Conservation (phyloP, 2,113 vertebrate genomes). For the Cheilinus undulatus region DNA sequence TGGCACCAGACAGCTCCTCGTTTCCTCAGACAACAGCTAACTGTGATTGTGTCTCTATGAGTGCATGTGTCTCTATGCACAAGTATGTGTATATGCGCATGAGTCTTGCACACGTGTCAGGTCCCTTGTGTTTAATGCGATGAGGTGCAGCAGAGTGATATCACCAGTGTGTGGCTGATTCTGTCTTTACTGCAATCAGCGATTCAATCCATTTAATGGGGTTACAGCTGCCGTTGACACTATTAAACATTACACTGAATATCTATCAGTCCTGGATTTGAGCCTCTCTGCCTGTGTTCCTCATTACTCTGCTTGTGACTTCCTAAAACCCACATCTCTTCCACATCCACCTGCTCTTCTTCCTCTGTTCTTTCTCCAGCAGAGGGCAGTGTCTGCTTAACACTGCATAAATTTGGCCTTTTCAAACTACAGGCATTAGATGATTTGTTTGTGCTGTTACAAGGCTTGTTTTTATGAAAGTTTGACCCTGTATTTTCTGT, state of each 20-base stretch:
- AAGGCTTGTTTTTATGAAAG: conserved; percentile 9
- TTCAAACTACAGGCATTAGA: not conserved
- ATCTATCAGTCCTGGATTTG: conserved; percentile 7
- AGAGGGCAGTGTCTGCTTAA: conserved; percentile 77
- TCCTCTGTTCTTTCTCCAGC: conserved; percentile 59
- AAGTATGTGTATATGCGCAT: conserved; percentile 17
- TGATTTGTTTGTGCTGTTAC: conserved; percentile 11
- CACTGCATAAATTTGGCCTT: not conserved
- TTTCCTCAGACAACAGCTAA: conserved; percentile 83
- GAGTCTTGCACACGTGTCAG: conserved; percentile 31
- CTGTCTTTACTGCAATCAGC: conserved; percentile 33
- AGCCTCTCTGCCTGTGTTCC: conserved; percentile 12
- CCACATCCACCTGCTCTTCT: conserved; percentile 21
- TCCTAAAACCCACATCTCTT: conserved; percentile 9
- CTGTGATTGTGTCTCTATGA: conserved; percentile 66
- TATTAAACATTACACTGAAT: conserved; percentile 7
- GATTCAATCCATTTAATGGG: conserved; percentile 9
- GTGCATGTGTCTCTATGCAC: conserved; percentile 13
- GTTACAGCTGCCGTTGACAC: conserved; percentile 10
- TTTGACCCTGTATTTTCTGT: not conserved
- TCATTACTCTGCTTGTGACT: conserved; percentile 2
- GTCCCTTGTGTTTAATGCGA: conserved; percentile 35
- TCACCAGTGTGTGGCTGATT: conserved; percentile 36
- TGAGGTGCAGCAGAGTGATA: conserved; percentile 51
- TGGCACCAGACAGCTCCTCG: conserved; percentile 86